phyloP scores from a whole-genome alignment of 2,113 vertebrate genomes.

The Anseranas semipalmata region DNA sequence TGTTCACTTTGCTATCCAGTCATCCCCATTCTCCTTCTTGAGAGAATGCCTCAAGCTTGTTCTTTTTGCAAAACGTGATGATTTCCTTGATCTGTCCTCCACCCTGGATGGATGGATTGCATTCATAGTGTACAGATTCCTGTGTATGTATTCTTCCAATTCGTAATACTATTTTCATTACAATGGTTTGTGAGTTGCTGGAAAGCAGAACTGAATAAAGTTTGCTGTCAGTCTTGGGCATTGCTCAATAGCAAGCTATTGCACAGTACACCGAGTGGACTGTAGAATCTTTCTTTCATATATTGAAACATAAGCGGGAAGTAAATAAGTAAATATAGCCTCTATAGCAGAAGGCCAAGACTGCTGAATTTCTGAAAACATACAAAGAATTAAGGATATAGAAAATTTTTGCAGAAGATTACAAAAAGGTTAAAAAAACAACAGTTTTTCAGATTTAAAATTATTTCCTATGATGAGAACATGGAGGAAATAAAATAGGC shows the following conservation, averaged over 20 bases:
- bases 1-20: neutral
- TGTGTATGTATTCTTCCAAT: neutral
- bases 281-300: neutral
- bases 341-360: neutral
- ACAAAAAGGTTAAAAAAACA: neutral
- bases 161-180: neutral
- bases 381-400: neutral
- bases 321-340: neutral
- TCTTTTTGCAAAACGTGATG: neutral
- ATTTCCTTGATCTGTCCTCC: neutral
- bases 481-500: neutral
- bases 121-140: neutral
- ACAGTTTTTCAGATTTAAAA: neutral
- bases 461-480: neutral
- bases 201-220: neutral
- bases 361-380: neutral
- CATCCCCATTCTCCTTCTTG: neutral
- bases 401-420: neutral
- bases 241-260: neutral
- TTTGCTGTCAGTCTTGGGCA: neutral
- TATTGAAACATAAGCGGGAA: neutral
- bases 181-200: neutral
- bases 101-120: neutral
- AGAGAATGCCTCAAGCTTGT: neutral
- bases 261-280: neutral